These are phyloP conservation scores for Oceanodroma tethys DNA, from an alignment of 2,113 vertebrate genomes.

Conservation along the genomic window DNA sequence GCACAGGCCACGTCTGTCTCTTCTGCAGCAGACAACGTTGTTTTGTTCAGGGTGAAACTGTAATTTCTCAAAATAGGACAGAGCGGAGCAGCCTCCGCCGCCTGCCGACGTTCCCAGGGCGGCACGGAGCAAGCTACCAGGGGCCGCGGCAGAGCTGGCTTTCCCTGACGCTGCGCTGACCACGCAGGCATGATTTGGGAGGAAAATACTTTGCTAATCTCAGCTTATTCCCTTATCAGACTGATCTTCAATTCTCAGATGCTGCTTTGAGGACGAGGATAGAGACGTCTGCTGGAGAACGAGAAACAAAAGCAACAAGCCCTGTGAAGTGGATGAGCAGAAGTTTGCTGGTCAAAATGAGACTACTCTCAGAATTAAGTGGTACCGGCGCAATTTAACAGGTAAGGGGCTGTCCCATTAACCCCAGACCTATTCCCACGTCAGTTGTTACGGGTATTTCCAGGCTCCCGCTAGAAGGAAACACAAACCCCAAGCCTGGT, in stretches of 20 bases:
- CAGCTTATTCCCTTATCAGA: background rate
- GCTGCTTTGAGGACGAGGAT: background rate
- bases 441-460: rapidly evolving
- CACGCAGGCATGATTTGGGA: rapidly evolving
- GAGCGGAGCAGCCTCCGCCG: background rate
- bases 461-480: background rate
- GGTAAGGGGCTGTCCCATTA: background rate
- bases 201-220: background rate
- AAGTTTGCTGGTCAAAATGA: background rate
- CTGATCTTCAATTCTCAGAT: background rate
- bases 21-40: rapidly evolving
- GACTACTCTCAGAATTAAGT: rapidly evolving
- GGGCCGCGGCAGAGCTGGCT: background rate
- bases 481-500: background rate
- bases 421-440: background rate
- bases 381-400: no score
- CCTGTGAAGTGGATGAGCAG: rapidly evolving
- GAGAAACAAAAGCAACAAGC: background rate
- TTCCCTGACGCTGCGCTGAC: background rate
- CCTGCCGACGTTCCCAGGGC: rapidly evolving
- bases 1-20: background rate
- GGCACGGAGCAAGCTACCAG: background rate
- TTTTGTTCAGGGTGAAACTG: background rate
- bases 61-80: background rate
- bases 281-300: background rate